Base-by-base conservation (phyloP, 2,113 vertebrate species). In the Anguilla rostrata region DNA sequence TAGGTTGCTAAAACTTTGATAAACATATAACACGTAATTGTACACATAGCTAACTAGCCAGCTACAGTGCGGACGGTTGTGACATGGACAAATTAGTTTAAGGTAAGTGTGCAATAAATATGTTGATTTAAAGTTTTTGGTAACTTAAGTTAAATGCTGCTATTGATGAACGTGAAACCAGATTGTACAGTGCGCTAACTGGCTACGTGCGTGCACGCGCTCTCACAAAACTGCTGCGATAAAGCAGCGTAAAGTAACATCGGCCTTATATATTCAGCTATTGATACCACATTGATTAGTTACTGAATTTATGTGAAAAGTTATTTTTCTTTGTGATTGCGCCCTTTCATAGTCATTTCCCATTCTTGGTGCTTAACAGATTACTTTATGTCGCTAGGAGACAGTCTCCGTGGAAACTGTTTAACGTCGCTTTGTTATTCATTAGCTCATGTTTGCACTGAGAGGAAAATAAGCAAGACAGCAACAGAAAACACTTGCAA, bases 361-460 rank as follows among this genome's bases (percentile, higher is more conserved):
- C 81, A 80, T 26, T 86, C 81, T 78, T 84, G 82, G 60, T 87
- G 57, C 87, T 88, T 81, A 82, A 83, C 80, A 86, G 87, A 84
- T 88, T 89, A 86, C 81, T 78, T 26, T n/a, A 43, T 2, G 89
- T 90, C 86, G 89, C 91, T 82, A 75, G 84, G 86, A 83, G 39
- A 89, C 87, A n/a, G 89, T 90, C 85, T 84, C 86, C 87, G 79
- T 88, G 88, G 88, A 86, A 82, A 90, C 90, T n/a, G 40, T 57
- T 46, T 87, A 29, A 88, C 81, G 84, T 90, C 71, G 78, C 87
- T 84, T 39, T 82, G 82, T 87, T 71, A 88, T 84, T 90, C 90
- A 89, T 88, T 88, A 88, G 82, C 78, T 83, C 78, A 53, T 79
- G 87, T 88, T 84, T 88, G 87, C 79, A 78, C 86, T 41, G 80